Base-by-base conservation (phyloP, 2,113 vertebrate species). In the Muscicapa adusta region DNA sequence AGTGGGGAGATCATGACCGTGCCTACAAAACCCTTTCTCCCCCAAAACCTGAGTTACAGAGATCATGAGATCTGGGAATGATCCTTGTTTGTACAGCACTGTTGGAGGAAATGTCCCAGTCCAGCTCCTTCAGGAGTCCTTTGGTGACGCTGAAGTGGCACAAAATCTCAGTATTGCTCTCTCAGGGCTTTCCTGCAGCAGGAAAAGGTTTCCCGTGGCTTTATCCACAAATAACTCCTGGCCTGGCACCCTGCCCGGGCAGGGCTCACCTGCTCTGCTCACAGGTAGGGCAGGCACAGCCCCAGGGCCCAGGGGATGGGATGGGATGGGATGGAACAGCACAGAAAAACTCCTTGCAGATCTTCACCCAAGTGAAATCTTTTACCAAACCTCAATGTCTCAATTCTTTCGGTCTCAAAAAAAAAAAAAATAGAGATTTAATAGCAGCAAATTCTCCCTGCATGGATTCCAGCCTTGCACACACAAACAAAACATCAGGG, bases 1-100 rank as follows among this genome's bases (percentile, higher is more conserved):
- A 40, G 23, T 12, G 47, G 60, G 25, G n/a, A 31, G n/a, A 45
- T 16, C 4, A 10, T 28, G 29, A 14, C 0, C 0, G 25, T 19
- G 26, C 2, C 45, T 4, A 5, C 10, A 4, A 19, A 40, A 58
- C 5, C 5, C 10, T 7, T 78, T 67, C 40, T 12, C 7, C 42
- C 14, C 58, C 47, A 10, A 70, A 73, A 58, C 10, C 10, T 7
- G 63, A 76, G 45, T 13, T 24, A 2, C 23, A 66, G 25, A 19
- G 9, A 43, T n/a, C n/a, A 2, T 3, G 12, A 51, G 57, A n/a
- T 29, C 45, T 71, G 61, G 26, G 24, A 12, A 6, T 68, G 50
- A 8, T 7, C 54, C 60, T 65, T 3, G 0, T 31, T 25, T 65
- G 65, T 50, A 43, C 71, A 29, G 12, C 8, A 0, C 16, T 12